Percentiles rank a stretch among this genome's conserved stretches.
Evolutionary conservation across 2,888 invertebrate species (phyloP).

Genomic region (Eupsilia transversa): DNA sequence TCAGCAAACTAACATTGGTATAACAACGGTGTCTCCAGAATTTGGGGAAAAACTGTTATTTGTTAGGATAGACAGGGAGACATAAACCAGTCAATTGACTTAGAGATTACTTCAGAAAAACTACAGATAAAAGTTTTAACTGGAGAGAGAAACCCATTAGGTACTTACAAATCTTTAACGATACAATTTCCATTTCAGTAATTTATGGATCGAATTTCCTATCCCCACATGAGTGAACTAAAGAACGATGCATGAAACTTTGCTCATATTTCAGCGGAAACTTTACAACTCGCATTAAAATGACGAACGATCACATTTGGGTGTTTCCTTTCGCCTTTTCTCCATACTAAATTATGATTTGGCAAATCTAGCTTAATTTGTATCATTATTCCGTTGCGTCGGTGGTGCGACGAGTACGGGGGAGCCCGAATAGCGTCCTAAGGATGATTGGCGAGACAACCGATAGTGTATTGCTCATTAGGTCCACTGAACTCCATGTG

Average conservation of each 20-base stretch:
- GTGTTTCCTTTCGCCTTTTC: slow-evolving; percentile 28
- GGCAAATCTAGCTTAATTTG: slow-evolving; percentile 11
- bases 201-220: slow-evolving; percentile 9
- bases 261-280: slow-evolving; percentile 42
- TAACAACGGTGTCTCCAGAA: neutral
- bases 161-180: neutral
- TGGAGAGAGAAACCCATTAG: neutral
- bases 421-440: no score
- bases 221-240: slow-evolving; percentile 35
- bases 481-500: no score
- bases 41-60: neutral
- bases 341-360: slow-evolving; percentile 32
- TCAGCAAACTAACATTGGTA: neutral
- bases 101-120: neutral
- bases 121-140: no score
- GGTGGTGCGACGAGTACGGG: no score
- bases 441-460: no score
- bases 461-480: no score
- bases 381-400: no score
- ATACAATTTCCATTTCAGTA: slow-evolving; percentile 14
- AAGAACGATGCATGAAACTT: slow-evolving; percentile 49
- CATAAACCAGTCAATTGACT: neutral
- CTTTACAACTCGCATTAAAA: slow-evolving; percentile 54
- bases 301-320: slow-evolving; percentile 49
- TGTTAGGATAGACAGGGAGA: neutral